These are phyloP conservation scores for Drosophila lutescens DNA, from an alignment of 2,888 invertebrate genomes.

Conservation along the genomic window DNA sequence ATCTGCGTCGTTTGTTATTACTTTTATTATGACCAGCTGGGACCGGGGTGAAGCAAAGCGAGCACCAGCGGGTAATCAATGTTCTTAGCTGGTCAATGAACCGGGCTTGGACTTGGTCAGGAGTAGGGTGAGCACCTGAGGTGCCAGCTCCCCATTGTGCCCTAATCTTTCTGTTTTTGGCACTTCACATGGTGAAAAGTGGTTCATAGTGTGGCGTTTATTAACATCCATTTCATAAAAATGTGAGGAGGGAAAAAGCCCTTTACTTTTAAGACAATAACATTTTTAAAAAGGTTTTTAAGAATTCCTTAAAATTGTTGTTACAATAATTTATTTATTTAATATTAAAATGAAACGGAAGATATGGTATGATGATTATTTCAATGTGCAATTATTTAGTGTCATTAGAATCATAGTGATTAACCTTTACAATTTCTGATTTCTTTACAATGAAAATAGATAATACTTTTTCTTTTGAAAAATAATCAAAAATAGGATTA, in stretches of 20 bases:
- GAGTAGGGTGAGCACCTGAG: constrained; percentile 1
- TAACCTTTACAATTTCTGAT: too few relatives aligned
- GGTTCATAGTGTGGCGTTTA: constrained; percentile 40
- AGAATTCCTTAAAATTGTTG: too few relatives aligned
- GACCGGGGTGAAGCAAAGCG: constrained; percentile 37
- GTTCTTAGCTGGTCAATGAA: constrained; percentile 81
- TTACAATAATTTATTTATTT: too few relatives aligned
- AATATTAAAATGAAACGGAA: too few relatives aligned
- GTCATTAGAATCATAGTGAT: too few relatives aligned
- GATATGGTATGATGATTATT: too few relatives aligned
- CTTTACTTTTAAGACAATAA: neutral
- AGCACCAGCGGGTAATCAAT: constrained; percentile 67
- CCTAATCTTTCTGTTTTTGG: constrained; percentile 52
- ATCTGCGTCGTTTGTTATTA: constrained; percentile 79
- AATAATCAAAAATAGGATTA: too few relatives aligned
- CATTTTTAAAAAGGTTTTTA: neutral
- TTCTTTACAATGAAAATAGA: too few relatives aligned
- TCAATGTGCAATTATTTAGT: too few relatives aligned
- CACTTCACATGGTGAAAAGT: constrained; percentile 17
- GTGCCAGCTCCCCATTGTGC: constrained; percentile 53
- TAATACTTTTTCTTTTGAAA: too few relatives aligned
- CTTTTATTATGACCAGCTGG: constrained; percentile 70
- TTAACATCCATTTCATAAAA: neutral
- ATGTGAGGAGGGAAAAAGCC: neutral
- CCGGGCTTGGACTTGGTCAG: constrained; percentile 26